These are phyloP conservation scores for Threskiornis aethiopicus DNA, from an alignment of 2,797 vertebrate species.

Conservation along the genomic window DNA sequence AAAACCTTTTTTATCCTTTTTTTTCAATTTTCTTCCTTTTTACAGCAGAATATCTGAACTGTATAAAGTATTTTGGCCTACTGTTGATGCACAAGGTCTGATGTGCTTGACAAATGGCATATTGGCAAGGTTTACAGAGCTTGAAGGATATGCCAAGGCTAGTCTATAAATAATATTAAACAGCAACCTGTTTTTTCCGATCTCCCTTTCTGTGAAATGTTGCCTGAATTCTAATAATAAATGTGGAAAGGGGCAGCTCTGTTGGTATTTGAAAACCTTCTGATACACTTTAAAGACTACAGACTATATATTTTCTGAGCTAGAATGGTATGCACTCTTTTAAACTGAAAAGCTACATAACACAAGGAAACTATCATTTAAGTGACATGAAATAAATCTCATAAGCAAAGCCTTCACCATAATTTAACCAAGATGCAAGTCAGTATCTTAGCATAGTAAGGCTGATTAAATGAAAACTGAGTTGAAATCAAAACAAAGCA, in stretches of 20 bases:
- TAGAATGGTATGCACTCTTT: neutral
- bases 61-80: neutral
- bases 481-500: slow-evolving; percentile 4
- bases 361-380: slow-evolving; percentile 26
- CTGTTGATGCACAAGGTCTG: neutral
- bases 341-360: neutral
- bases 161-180: slow-evolving; percentile 58
- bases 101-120: slow-evolving; percentile 4
- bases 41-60: neutral
- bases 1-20: neutral
- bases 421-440: slow-evolving; percentile 62
- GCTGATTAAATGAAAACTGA: slow-evolving; percentile 50
- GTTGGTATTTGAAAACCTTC: slow-evolving; percentile 13
- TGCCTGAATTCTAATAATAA: slow-evolving; percentile 45
- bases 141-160: slow-evolving; percentile 49
- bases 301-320: neutral
- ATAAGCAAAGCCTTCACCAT: neutral
- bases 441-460: neutral
- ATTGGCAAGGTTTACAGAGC: slow-evolving; percentile 26
- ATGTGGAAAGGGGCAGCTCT: slow-evolving; percentile 32
- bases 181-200: neutral
- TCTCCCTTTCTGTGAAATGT: neutral
- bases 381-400: slow-evolving; percentile 55
- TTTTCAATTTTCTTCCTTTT: rapidly evolving
- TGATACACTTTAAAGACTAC: neutral